Evolutionary conservation across 2,888 invertebrate species (phyloP).

Genomic region (Andrena fulva): DNA sequence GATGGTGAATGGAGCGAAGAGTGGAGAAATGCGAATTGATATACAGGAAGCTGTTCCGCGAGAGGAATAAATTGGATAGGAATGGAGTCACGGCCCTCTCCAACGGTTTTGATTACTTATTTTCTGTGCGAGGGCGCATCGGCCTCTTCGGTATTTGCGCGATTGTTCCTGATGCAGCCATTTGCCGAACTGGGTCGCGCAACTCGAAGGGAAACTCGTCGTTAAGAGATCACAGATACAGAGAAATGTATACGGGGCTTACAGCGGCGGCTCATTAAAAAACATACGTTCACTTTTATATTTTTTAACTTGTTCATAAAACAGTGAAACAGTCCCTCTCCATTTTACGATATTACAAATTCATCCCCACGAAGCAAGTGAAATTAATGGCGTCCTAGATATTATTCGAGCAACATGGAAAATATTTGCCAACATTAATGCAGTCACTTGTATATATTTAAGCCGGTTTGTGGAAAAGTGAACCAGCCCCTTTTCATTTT

Average conservation of each 20-base stretch:
- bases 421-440: too few species aligned
- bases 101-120: conserved; percentile 14
- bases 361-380: too few species aligned
- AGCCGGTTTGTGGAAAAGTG: too few species aligned
- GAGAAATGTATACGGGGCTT: not conserved
- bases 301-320: not conserved
- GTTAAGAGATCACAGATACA: not conserved
- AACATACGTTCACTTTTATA: not conserved
- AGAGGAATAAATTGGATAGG: not conserved
- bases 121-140: not conserved
- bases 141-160: not conserved
- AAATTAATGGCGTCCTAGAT: too few species aligned
- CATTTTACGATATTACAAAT: not conserved
- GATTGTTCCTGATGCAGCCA: conserved; percentile 18
- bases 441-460: too few species aligned
- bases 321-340: not conserved
- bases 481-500: too few species aligned
- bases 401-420: too few species aligned
- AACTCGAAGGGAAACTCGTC: not conserved
- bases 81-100: not conserved
- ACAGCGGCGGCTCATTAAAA: not conserved
- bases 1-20: too few species aligned
- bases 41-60: not conserved
- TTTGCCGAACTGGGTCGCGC: conserved; percentile 27
- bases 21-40: not conserved